A percentile compares a stretch with the other conserved stretches of the same genome.
These are phyloP conservation scores for Alloscopus bannaensis DNA, from an alignment of 2,888 invertebrate species.

Conservation along the genomic window DNA sequence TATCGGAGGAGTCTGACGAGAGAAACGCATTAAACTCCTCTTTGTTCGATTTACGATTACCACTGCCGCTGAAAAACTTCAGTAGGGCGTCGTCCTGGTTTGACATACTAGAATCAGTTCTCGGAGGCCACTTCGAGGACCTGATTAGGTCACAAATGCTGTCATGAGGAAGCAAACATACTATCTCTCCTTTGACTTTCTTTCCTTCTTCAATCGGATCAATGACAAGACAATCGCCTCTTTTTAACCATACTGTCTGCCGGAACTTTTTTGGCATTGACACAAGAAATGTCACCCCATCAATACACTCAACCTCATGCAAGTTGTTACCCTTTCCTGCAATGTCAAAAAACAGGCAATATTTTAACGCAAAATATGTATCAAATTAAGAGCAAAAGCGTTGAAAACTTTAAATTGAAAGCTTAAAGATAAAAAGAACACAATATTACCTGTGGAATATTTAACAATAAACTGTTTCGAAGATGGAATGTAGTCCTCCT, in stretches of 20 bases:
- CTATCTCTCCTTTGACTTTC: slow-evolving; percentile 95
- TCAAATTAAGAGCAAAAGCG: no score
- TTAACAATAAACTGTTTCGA: slow-evolving; percentile 66
- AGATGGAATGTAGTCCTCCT: slow-evolving; percentile 66
- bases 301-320: slow-evolving; percentile 85
- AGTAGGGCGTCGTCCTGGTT: slow-evolving; percentile 3
- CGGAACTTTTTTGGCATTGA: slow-evolving; percentile 97
- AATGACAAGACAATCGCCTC: slow-evolving; percentile 91
- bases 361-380: no score
- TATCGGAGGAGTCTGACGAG: slow-evolving; percentile 40
- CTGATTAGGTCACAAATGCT: slow-evolving; percentile 65
- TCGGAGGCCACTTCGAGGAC: slow-evolving; percentile 57
- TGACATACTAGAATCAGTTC: background rate
- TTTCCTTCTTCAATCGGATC: slow-evolving; percentile 94
- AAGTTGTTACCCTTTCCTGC: slow-evolving; percentile 93
- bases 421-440: background rate
- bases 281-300: slow-evolving; percentile 84
- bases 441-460: slow-evolving; percentile 62
- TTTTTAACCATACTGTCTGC: slow-evolving; percentile 94
- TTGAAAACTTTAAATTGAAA: no score
- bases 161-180: slow-evolving; percentile 81
- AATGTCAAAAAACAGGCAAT: no score
- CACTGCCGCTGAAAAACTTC: slow-evolving; percentile 33
- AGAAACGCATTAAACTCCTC: slow-evolving; percentile 31
- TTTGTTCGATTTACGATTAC: slow-evolving; percentile 16